A percentile compares a stretch with the other conserved stretches of the same genome.
Conservation (phyloP, 2,797 vertebrate species). For the Oreortyx pictus region DNA sequence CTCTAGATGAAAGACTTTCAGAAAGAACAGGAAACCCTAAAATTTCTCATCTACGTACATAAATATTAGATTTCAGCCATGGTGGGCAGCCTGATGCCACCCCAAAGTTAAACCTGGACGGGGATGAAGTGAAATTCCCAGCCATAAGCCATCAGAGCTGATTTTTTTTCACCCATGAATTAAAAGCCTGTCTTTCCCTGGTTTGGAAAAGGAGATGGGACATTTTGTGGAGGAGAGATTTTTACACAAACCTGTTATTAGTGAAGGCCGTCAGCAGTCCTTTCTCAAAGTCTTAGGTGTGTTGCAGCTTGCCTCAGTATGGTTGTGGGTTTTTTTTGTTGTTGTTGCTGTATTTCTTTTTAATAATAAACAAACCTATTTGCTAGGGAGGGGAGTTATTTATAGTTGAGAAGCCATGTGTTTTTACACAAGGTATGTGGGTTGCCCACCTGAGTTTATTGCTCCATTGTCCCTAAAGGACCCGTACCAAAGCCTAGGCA, state of each 20-base stretch:
- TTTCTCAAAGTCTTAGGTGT: neutral
- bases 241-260: conserved; percentile 58
- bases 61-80: conserved; percentile 41
- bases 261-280: neutral
- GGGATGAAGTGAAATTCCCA: conserved; percentile 62
- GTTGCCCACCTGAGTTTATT: neutral
- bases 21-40: conserved; percentile 61
- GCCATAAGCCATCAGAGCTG: neutral
- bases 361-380: conserved; percentile 17
- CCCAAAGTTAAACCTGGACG: conserved; percentile 63
- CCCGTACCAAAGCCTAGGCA: neutral
- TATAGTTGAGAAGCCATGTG: neutral
- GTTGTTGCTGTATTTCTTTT: neutral
- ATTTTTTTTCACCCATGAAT: conserved; percentile 15
- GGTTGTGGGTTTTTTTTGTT: neutral
- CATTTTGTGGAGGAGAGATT: conserved; percentile 42
- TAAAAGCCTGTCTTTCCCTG: conserved; percentile 58
- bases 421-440: neutral
- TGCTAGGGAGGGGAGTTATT: conserved; percentile 13
- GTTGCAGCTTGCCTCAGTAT: neutral
- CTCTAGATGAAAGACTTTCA: conserved; percentile 28
- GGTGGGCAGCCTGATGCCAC: conserved; percentile 49
- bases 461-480: conserved; percentile 53
- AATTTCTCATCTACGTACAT: neutral
- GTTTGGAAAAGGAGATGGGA: conserved; percentile 67